Conservation (phyloP, 2,888 invertebrate genomes). For the Eupithecia tripunctaria region DNA sequence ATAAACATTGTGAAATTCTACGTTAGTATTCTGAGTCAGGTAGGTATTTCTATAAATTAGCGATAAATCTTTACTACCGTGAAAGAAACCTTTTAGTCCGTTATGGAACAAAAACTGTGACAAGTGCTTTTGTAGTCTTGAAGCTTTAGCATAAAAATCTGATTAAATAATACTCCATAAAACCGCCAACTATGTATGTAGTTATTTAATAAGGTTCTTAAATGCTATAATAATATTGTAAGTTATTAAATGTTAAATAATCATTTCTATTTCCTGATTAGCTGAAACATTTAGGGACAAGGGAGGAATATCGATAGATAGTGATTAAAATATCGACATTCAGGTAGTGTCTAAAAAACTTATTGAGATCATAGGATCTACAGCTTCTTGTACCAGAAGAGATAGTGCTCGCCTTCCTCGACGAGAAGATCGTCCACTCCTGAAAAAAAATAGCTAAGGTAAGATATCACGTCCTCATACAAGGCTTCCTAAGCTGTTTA, state of each 20-base stretch:
- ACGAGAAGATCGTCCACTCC: constrained; percentile 95
- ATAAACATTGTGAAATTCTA: background rate
- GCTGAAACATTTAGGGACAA: background rate
- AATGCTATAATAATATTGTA: background rate
- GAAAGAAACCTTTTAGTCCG: background rate
- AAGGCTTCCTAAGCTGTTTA: background rate
- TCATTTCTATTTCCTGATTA: background rate
- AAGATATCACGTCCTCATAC: background rate
- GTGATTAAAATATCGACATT: too few species aligned
- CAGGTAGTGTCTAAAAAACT: background rate
- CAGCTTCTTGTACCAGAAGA: constrained; percentile 97
- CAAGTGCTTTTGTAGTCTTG: background rate
- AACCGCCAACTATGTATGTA: too few species aligned
- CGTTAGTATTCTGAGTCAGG: background rate
- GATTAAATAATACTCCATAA: too few species aligned
- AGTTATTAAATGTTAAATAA: background rate
- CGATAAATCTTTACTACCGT: background rate
- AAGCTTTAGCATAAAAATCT: background rate
- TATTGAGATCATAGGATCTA: constrained; percentile 71
- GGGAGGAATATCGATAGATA: background rate
- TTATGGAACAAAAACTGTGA: background rate
- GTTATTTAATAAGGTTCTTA: background rate
- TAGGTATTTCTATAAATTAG: background rate
- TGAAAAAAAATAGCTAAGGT: constrained; percentile 68
- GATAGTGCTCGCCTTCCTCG: constrained; percentile 94